Conservation (phyloP, 2,797 vertebrate genomes). For the Mycteria americana region DNA sequence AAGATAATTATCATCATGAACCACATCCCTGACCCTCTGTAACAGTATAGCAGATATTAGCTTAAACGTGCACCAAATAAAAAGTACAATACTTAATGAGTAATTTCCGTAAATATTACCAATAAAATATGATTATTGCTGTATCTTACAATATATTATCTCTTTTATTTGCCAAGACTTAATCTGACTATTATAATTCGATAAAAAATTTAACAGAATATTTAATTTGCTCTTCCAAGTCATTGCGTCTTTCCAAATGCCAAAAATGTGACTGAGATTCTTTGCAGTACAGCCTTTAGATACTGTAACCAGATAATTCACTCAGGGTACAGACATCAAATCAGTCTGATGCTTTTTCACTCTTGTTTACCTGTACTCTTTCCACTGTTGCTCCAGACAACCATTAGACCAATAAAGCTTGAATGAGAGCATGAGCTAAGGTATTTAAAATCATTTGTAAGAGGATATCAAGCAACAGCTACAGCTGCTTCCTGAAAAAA, state of each 20-base stretch:
- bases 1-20: not conserved
- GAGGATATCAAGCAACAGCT: not conserved
- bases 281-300: not conserved
- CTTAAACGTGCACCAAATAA: not conserved
- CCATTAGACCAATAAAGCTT: constrained; percentile 16
- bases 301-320: not conserved
- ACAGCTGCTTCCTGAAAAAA: not conserved
- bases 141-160: constrained; percentile 6
- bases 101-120: not conserved
- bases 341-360: not conserved
- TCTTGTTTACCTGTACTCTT: not conserved
- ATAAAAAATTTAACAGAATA: constrained; percentile 3
- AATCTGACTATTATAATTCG: constrained; percentile 33
- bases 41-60: not conserved
- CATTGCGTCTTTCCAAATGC: not conserved
- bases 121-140: constrained; percentile 4
- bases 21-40: not conserved
- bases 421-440: not conserved
- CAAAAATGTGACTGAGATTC: not conserved
- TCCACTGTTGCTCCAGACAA: not conserved
- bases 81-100: not conserved
- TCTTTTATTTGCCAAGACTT: constrained; percentile 25
- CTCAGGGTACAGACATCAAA: not conserved
- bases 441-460: not conserved
- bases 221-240: constrained; percentile 35